Evolutionary conservation across 92 coral and sea anemone genomes (phyloP), one percentile per base, ranked within the genome.

Genomic region (Porites lobata): DNA sequence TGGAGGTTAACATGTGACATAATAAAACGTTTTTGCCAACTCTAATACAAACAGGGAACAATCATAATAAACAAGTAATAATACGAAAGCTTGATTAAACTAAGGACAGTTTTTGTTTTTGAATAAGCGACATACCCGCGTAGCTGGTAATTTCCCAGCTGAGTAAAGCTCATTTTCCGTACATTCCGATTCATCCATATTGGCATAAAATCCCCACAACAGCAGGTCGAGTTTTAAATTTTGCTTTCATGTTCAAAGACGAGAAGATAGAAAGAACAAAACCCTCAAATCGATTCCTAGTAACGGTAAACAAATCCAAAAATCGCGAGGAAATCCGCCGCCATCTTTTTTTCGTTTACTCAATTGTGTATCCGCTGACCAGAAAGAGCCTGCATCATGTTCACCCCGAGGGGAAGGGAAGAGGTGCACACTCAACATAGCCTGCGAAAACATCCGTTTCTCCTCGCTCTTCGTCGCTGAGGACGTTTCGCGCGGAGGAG

Each of bases 291-390:
- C 24, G 53, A 26, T 0, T 38, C 77, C 20, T 82, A 20, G 78
- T 47, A 82, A 82, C 86, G 12, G 86, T 82, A 82, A 70, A 82
- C 78, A 82, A 78, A 69, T 21, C 65, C 14, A 26, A 9, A 21
- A 18, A 52, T 12, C 21, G 7, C 8, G 17, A 50, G 9, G 21
- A 7, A 53, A 51, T 82, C 59, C 20, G 14, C 21, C 64, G 50
- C 75, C 70, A 78, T 50, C 1, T 1, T 29, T 65, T 43, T 11
- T 65, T 51, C 18, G 29, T 70, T 32, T 70, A 32, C 72, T 20
- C 57, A 47, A 43, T 7, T 6, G 63, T 0, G 22, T 32, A 65
- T 26, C 76, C 76, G 67, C 76, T 81, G 85, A 53, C 26, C 21
- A 19, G n/a, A 50, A 63, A 19, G 43, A 78, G 50, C 38, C 72